phyloP scores from a whole-genome alignment of 2,113 vertebrate genomes.

The Laterallus jamaicensis region DNA sequence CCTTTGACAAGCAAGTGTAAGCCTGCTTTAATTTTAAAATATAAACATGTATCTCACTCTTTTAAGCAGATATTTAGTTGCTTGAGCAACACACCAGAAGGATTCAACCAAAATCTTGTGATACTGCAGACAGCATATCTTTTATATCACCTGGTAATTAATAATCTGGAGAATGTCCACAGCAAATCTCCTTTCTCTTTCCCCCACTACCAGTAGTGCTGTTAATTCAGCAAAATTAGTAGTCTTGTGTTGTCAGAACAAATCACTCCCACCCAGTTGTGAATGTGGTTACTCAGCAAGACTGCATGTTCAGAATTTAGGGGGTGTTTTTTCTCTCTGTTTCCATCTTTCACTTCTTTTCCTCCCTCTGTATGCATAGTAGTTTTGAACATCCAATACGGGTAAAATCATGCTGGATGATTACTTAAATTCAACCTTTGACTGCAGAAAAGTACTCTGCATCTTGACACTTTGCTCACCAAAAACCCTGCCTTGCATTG shows the following conservation, averaged over 20 bases:
- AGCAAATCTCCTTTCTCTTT: not conserved
- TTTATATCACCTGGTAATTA: not conserved
- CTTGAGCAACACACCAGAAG: not conserved
- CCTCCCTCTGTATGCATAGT: not conserved
- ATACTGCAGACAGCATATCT: not conserved
- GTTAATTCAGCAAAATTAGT: slow-evolving; percentile 69
- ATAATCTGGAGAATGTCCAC: not conserved
- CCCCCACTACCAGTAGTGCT: slow-evolving; percentile 1
- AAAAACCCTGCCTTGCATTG: not conserved
- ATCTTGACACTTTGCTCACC: slow-evolving; percentile 22
- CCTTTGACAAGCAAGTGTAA: not conserved
- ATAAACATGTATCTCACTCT: not conserved
- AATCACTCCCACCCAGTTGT: slow-evolving; percentile 52
- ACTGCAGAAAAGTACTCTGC: slow-evolving; percentile 10
- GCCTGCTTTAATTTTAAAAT: not conserved
- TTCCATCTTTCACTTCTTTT: slow-evolving; percentile 26
- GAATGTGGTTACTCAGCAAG: slow-evolving; percentile 67
- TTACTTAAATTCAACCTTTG: slow-evolving; percentile 42
- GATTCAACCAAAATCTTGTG: not conserved
- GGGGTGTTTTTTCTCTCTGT: slow-evolving; percentile 7
- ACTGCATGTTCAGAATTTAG: slow-evolving; percentile 25
- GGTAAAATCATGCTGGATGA: not conserved
- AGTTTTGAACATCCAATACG: not conserved
- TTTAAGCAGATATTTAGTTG: not conserved
- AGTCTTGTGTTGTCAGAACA: slow-evolving; percentile 58